Percentiles rank a stretch among this genome's conserved stretches.
Conservation (phyloP, 2,113 vertebrate genomes). For the Nesospiza acunhae region DNA sequence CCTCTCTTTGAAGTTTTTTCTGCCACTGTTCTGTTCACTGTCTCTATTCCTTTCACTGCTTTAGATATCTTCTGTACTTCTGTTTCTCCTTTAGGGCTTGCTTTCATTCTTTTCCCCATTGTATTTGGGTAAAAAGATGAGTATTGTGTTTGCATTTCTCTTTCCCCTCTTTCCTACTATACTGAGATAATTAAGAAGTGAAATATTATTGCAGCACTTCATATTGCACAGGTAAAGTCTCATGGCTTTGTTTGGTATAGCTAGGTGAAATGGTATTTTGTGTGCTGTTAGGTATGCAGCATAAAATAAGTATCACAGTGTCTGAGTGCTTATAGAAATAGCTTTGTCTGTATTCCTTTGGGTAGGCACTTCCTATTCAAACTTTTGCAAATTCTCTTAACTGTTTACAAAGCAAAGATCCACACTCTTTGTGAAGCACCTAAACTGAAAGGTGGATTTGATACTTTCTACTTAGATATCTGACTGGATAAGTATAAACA, state of each 20-base stretch:
- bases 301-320: background rate
- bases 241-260: rapidly evolving
- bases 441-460: background rate
- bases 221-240: background rate
- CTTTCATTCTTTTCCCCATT: background rate
- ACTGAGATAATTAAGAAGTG: background rate
- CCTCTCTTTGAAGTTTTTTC: background rate
- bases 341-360: background rate
- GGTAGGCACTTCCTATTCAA: background rate
- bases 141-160: background rate
- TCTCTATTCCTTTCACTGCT: background rate
- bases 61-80: background rate
- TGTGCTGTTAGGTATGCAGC: background rate
- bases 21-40: background rate
- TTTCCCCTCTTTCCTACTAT: background rate
- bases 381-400: background rate
- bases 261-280: background rate
- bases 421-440: background rate
- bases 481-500: background rate
- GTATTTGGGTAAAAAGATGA: background rate
- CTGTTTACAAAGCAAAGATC: background rate
- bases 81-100: background rate
- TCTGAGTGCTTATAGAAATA: background rate
- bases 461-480: background rate
- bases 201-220: background rate